Evolutionary conservation across 2,113 vertebrate species (phyloP), one percentile per base, ranked within the genome.

Genomic region (Redunca redunca): DNA sequence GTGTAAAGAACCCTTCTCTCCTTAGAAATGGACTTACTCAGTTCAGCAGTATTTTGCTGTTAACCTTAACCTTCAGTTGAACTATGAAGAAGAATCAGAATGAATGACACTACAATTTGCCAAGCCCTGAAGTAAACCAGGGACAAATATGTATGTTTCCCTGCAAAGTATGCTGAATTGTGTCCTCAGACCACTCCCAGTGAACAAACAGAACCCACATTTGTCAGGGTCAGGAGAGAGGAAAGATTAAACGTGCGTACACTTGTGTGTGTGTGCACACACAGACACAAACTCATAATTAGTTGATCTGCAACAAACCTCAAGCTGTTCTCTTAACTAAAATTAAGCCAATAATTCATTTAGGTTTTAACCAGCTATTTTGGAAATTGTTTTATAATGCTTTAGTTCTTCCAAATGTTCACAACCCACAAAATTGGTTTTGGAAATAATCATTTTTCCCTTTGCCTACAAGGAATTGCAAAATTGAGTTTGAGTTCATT

Each of bases 291-390:
- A 8, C n/a, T 15, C 50, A 21, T 2, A 94, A 52, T 93, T 67
- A 96, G 40, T 87, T 95, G 58, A 95, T 62, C 57, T 96, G 46
- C 36, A 95, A 58, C 88, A 97, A 89, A 92, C 55, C 74, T 84
- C 80, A 96, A 90, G 46, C 60, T 93, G 8, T 92, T 89, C 84
- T 85, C 17, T 85, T 97, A 90, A 80, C 67, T 82, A 33, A 77
- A 94, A 81, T 90, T 26, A 93, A 96, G 43, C 46, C 91, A 91
- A 19, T 71, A 36, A 87, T 94, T 93, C 58, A 94, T 88, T 95
- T 95, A 77, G 43, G 48, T 95, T 97, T 92, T 96, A 96, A 96
- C 90, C 85, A 77, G 48, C 52, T 94, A 40, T 81, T 96, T 91
- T 92, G 78, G 86, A 97, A 94, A 94, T 60, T 85, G 19, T 90